Evolutionary conservation across 2,888 invertebrate genomes (phyloP).

Genomic region (Rhagium mordax): DNA sequence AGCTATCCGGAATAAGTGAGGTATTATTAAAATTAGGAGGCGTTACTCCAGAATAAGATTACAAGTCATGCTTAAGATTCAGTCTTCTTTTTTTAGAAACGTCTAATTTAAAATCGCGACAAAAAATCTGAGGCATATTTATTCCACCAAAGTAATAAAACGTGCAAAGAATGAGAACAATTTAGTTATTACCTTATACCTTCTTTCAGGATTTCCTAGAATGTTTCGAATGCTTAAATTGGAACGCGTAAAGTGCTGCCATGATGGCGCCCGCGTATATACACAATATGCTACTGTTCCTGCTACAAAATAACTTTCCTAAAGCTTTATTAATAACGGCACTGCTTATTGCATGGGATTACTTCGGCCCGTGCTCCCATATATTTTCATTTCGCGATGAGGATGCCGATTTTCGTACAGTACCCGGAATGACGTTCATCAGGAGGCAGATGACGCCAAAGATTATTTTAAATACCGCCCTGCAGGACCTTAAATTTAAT

Average conservation of each 20-base stretch:
- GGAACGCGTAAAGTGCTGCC: background rate
- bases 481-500: background rate
- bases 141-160: background rate
- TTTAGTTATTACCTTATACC: background rate
- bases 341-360: background rate
- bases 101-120: background rate
- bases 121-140: background rate
- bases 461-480: no score
- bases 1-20: background rate
- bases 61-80: background rate
- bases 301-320: background rate
- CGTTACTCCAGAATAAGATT: background rate
- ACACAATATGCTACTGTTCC: background rate
- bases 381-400: background rate
- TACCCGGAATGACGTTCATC: no score
- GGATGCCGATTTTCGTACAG: background rate
- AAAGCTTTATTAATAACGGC: background rate
- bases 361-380: background rate
- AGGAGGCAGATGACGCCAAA: no score
- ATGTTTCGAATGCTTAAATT: background rate
- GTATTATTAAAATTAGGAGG: conserved; percentile 7
- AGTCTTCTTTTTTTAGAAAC: background rate
- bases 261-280: background rate
- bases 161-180: background rate
- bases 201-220: background rate